Conservation (phyloP, 2,888 invertebrate genomes). For the Chrysodeixis includens region DNA sequence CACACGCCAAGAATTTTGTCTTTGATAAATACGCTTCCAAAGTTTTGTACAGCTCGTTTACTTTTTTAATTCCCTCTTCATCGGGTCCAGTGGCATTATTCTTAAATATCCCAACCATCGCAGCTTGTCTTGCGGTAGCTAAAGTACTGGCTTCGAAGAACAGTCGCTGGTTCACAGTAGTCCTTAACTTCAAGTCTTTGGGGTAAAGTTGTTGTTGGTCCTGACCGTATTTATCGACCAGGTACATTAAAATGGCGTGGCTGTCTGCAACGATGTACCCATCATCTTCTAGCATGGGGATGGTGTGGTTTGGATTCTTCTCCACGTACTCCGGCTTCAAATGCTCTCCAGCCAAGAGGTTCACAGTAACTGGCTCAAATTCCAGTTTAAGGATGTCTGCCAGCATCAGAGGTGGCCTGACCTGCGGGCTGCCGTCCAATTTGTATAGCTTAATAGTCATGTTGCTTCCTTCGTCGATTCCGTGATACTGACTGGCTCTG, state of each 20-base stretch:
- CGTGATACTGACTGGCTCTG: not conserved
- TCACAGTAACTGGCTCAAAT: constrained; percentile 55
- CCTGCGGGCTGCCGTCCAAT: constrained; percentile 63
- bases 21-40: constrained; percentile 67
- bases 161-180: constrained; percentile 65
- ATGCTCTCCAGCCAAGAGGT: constrained; percentile 53
- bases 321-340: constrained; percentile 62
- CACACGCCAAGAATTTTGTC: constrained; percentile 59
- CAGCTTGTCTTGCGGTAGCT: constrained; percentile 49
- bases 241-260: constrained; percentile 70
- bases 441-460: constrained; percentile 67
- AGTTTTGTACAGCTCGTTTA: constrained; percentile 63
- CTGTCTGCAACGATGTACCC: constrained; percentile 68
- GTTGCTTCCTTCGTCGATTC: constrained; percentile 18
- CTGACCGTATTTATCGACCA: constrained; percentile 71
- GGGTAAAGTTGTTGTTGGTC: constrained; percentile 65
- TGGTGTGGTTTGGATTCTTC: constrained; percentile 68
- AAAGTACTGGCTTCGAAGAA: constrained; percentile 64
- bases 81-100: constrained; percentile 45
- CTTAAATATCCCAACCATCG: constrained; percentile 33
- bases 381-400: constrained; percentile 64
- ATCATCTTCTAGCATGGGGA: constrained; percentile 71
- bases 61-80: constrained; percentile 46
- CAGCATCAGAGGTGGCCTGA: constrained; percentile 64
- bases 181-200: constrained; percentile 60